Base-by-base conservation (phyloP, 1,140 invertebrate genomes). In the Bombus consobrinus region DNA sequence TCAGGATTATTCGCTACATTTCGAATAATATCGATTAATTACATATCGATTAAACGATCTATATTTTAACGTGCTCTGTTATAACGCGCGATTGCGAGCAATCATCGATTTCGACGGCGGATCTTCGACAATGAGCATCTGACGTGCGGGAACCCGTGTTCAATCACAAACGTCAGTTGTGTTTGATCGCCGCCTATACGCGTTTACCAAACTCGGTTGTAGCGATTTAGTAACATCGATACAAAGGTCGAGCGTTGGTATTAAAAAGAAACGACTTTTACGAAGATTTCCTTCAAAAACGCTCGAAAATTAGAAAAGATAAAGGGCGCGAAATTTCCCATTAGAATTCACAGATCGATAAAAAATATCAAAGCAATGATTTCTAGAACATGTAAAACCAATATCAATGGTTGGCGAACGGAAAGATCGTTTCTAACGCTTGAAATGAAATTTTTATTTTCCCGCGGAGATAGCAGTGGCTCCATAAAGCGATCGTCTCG, bases 71-170 rank as follows among this genome's bases (percentile, higher is more conserved):
- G 73, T 57, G 22, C 41, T n/a, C 6, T 12, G 2, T 25, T 22
- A 15, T 32, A 47, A 47, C 47, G 47, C 0, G 47, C 2, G 47
- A 18, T 47, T 18, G 18, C n/a, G 66, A 39, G 22, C n/a, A 32
- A 37, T 72, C 18, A 32, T 32, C n/a, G 47, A 47, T 28, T 39
- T 81, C 66, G 79, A 57, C 47, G 32, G n/a, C 34, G 34, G 39
- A 66, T 68, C 34, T 39, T 81, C 66, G 79, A 57, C 47, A 72
- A 39, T 53, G 22, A 68, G 12, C 68, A 68, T 32, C 71, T 34
- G 43, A 34, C 32, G 34, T 32, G 57, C 59, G 79, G 47, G 1
- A 12, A 37, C 12, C 34, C 47, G 47, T 37, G 68, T 22, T 53
- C 34, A 28, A n/a, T 34, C 28, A 53, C 37, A 59, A 81, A 34